Base-by-base conservation (phyloP, 2,888 invertebrate species). In the Perithous albicinctus region DNA sequence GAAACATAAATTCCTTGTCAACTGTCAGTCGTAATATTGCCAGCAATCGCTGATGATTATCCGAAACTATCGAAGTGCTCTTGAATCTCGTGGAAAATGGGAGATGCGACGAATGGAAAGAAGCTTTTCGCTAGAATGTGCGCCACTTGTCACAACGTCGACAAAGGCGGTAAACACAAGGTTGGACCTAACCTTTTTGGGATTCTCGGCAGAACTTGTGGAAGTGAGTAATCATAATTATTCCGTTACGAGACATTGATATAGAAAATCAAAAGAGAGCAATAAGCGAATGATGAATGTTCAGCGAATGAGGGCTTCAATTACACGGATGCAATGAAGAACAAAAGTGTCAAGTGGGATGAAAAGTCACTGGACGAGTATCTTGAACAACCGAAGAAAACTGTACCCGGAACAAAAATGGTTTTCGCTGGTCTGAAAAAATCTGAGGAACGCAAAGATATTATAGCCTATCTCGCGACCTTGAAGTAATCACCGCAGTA, bases 351-450 rank as follows among this genome's bases (percentile, higher is more conserved):
- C 59, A 94, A 93, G 12, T 97, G 97, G 96, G 93, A 92, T 83
- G 94, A 94, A 43, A 94, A 94, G n/a, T 95, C 95, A 0, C 90
- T 97, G 79, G 94, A 95, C 87, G 94, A 94, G 74, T 97, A 96
- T 91, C 92, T 97, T 83, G 94, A 94, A 86, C 94, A 95, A 89
- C 96, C 96, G 2, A 96, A 95, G 92, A 96, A 96, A 90, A 96
- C 94, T 91, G 95, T 96, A 86, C 96, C 96, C 0, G 96, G 96
- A 46, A 96, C 96, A 3, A 96, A 96, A 92, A 96, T 96, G 96
- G 93, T 96, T 38, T 96, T 96, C 89, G 94, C 95, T 63, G 96
- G 96, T 7, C 89, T 96, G 61, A 96, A 96, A 92, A 96, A 96
- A 90, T 93, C 93, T 41, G 91, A 94, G 23, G 96, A 96, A 64